phyloP scores from a whole-genome alignment of 2,888 invertebrate genomes.

The Ypsolopha scabrella region DNA sequence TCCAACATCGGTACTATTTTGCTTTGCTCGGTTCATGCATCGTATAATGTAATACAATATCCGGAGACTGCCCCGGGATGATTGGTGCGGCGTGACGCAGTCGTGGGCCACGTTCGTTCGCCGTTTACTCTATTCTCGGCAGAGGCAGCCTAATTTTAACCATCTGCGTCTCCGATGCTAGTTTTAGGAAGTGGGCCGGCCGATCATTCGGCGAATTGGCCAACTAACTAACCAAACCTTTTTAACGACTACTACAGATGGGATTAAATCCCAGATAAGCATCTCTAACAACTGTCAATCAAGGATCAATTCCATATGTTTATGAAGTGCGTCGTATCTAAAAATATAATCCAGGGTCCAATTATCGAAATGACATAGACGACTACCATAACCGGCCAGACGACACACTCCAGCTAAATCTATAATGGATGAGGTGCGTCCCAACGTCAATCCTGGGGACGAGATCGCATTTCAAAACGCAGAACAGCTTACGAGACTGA shows the following conservation, averaged over 20 bases:
- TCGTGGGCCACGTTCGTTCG: slow-evolving; percentile 37
- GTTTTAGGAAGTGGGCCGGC: slow-evolving; percentile 66
- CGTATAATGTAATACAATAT: slow-evolving; percentile 55
- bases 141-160: slow-evolving; percentile 61
- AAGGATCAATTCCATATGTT: slow-evolving; percentile 53
- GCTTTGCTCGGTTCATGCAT: background rate
- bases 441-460: slow-evolving; percentile 57
- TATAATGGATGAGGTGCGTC: slow-evolving; percentile 67
- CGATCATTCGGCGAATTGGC: slow-evolving; percentile 33
- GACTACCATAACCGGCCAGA: slow-evolving; percentile 36
- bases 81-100: slow-evolving; percentile 4
- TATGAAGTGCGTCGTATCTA: slow-evolving; percentile 41
- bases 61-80: slow-evolving; percentile 18
- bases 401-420: slow-evolving; percentile 53
- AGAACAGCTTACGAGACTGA: slow-evolving; percentile 45
- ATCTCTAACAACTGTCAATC: slow-evolving; percentile 49
- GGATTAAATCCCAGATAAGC: background rate
- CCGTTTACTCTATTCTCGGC: slow-evolving; percentile 65
- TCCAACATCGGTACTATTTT: background rate
- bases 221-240: background rate
- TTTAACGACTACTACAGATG: background rate
- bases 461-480: slow-evolving; percentile 49
- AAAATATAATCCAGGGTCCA: slow-evolving; percentile 36
- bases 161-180: slow-evolving; percentile 63
- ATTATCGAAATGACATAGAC: slow-evolving; percentile 66